Base-by-base conservation (phyloP, 2,888 invertebrate genomes). In the Marasmarcha lunaedactyla region DNA sequence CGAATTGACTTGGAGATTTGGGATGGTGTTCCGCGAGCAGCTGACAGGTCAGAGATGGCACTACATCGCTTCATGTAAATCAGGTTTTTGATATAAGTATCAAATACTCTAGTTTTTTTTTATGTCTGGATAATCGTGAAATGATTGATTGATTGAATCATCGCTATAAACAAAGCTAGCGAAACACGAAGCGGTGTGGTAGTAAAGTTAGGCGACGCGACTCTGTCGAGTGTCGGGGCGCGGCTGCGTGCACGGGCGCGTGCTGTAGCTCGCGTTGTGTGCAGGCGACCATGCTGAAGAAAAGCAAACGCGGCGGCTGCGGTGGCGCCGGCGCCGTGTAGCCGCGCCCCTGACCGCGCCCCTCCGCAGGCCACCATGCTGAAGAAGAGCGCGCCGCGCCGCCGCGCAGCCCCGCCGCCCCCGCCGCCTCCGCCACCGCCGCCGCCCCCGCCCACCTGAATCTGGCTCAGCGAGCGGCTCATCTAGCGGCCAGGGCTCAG, bases 251-350 rank as follows among this genome's bases (percentile, higher is more conserved):
- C 42, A 42, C 41, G 41, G 35, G 39, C 36, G 43, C 40, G 46
- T 37, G 48, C 45, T 50, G 39, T 42, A 35, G 20, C 20, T 36
- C 10, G 41, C 49, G 47, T 67, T 67, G 65, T 65, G 63, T 66
- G 70, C 89, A 98, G 98, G 98, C 98, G 77, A 98, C 98, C 85
- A 99, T 99, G 98, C 89, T 99, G 90, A 98, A 98, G 93, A 99
- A 98, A 92, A 92, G 92, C 87, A 98, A 98, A 90, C 96, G 97
- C 89, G 97, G 64, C 63, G 86, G 88, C 88, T 85, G 87, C 87
- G 83, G 87, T 86, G 84, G 64, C 64, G 63, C 68, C 68, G 64
- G 64, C 67, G 63, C 48, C 46, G 42, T 45, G 55, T 51, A 49
- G 49, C 48, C 45, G 49, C 47, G 46, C 46, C 46, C 60, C 54